Base-by-base conservation (phyloP, 2,888 invertebrate species). In the Catotricha subobsoleta region DNA sequence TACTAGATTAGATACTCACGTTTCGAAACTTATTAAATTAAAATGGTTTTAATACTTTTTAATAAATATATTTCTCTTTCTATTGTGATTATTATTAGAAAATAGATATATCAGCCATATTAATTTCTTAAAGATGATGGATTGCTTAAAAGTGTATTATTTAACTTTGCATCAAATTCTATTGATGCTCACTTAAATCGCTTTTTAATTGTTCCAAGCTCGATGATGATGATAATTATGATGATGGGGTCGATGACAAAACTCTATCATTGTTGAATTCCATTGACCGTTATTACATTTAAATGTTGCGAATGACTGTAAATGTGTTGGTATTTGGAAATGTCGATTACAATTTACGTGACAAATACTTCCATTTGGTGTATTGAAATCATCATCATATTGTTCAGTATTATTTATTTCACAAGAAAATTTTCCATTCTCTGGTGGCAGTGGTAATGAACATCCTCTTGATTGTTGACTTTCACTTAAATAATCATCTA, bases 401-500 rank as follows among this genome's bases (percentile, higher is more conserved):
- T 42, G 29, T n/a, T 42, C 43, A 8, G 42, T 27, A 38, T 46
- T 40, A 20, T 45, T 45, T 12, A 46, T 45, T 40, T 48, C 45
- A 25, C 50, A 50, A 1, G 46, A 43, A 18, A 47, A 49, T 43
- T 44, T 44, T 30, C 46, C 48, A 40, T 49, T 44, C 2, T 46
- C 44, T 9, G 50, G 50, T 21, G 48, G 41, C 8, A 16, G 13
- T 9, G 47, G 44, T 18, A 47, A 43, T 33, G 45, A 42, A 41
- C 50, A 50, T n/a, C 35, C 9, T 10, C 38, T 8, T 18, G 8
- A 15, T 16, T 15, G 13, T 3, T 39, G 12, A 15, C 2, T 16
- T 31, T 20, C 25, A 37, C 16, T 16, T 10, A 6, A 3, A 9
- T 13, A 8, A 8, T 37, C 27, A 12, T 37, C 25, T 6, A 21